Evolutionary conservation across 2,888 invertebrate species (phyloP).

Genomic region (Gymnocheta viridis): DNA sequence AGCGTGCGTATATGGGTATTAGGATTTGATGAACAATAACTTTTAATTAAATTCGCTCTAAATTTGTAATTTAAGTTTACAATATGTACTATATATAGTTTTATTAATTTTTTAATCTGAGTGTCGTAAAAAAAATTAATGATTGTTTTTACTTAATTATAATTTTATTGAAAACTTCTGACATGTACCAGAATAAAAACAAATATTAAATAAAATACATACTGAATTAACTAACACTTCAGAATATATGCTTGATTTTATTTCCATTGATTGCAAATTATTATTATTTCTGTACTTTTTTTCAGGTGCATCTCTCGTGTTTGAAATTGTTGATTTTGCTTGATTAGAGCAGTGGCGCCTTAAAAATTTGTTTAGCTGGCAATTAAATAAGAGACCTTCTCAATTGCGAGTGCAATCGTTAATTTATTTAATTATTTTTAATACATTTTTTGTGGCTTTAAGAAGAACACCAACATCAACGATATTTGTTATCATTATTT

Average conservation of each 20-base stretch:
- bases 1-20: no score
- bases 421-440: constrained; percentile 39
- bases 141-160: neutral
- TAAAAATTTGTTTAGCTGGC: constrained; percentile 43
- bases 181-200: constrained; percentile 9
- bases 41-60: no score
- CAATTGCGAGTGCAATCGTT: constrained; percentile 34
- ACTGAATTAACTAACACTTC: neutral
- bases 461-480: neutral
- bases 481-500: constrained; percentile 33
- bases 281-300: constrained; percentile 22
- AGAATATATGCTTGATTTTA: constrained; percentile 3
- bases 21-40: no score
- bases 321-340: constrained; percentile 35
- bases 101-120: neutral
- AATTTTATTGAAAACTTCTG: neutral
- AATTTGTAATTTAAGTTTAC: neutral
- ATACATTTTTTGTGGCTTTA: constrained; percentile 20
- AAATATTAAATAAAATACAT: neutral
- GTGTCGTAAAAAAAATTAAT: neutral
- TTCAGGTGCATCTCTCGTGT: constrained; percentile 48
- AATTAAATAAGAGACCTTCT: constrained; percentile 43
- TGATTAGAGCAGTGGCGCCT: constrained; percentile 66
- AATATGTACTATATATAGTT: neutral
- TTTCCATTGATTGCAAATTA: constrained; percentile 17